These are phyloP conservation scores for Otis tarda DNA, from an alignment of 2,113 vertebrate genomes.

Conservation along the genomic window DNA sequence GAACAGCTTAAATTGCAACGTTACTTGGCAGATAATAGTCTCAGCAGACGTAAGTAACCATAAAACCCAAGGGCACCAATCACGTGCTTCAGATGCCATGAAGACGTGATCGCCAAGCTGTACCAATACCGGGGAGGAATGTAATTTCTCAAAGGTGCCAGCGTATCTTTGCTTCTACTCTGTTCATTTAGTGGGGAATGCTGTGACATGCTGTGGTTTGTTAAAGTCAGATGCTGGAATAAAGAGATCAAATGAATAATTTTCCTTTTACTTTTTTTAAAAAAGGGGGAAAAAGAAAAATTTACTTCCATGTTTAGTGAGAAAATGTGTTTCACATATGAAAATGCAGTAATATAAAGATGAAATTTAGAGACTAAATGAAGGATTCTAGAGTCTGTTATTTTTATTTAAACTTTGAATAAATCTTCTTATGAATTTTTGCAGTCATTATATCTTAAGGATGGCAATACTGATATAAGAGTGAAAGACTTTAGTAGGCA, in stretches of 20 bases:
- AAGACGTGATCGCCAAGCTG: constrained; percentile 24
- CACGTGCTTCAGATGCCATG: constrained; percentile 20
- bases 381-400: background rate
- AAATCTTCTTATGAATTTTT: background rate
- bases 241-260: background rate
- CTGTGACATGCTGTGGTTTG: background rate
- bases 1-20: constrained; percentile 39
- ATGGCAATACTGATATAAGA: background rate
- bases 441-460: background rate
- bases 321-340: background rate
- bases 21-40: constrained; percentile 43
- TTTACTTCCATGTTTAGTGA: background rate
- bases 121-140: background rate
- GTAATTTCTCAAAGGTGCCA: background rate
- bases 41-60: constrained; percentile 21
- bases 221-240: background rate
- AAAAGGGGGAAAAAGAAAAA: accelerated
- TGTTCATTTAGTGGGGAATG: background rate
- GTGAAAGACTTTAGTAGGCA: background rate
- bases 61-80: constrained; percentile 24
- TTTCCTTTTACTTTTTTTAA: background rate
- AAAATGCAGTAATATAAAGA: background rate
- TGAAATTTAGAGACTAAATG: background rate
- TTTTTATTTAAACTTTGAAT: background rate
- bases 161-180: background rate